phyloP scores from a whole-genome alignment of 1,140 invertebrate genomes.

The Philotrypesis tridentata region DNA sequence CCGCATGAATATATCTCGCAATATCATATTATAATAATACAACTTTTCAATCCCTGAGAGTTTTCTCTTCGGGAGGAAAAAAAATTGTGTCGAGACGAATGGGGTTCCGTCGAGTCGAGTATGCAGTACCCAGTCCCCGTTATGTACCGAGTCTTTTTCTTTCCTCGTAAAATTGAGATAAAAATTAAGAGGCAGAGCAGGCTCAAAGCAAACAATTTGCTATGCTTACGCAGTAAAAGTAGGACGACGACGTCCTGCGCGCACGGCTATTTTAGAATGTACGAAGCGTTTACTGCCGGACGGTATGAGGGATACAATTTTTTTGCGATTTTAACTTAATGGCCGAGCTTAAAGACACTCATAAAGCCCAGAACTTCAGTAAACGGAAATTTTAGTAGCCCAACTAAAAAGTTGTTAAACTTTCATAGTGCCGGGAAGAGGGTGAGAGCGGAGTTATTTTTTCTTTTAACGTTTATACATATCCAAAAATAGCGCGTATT shows the following conservation, averaged over 20 bases:
- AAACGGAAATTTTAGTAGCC: conserved; percentile 35
- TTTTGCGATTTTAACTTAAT: conserved; percentile 37
- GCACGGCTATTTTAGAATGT: conserved; percentile 8
- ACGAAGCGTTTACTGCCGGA: conserved; percentile 23
- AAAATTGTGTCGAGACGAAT: too few species aligned
- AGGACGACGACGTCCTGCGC: not conserved
- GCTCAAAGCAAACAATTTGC: conserved; percentile 6
- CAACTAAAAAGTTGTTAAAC: conserved; percentile 14
- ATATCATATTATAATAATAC: too few species aligned
- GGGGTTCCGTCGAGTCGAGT: too few species aligned
- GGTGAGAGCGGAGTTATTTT: too few species aligned
- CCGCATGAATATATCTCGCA: too few species aligned
- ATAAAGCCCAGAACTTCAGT: conserved; percentile 28
- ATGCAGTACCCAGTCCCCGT: too few species aligned
- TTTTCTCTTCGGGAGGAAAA: too few species aligned
- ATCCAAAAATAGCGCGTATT: too few species aligned
- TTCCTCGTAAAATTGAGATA: not conserved
- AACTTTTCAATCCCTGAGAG: not conserved
- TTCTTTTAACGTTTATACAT: conserved; percentile 10
- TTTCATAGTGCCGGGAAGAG: not conserved
- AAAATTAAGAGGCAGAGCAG: not conserved
- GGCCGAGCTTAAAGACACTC: conserved; percentile 28
- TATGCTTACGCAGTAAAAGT: not conserved
- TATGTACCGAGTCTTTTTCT: not conserved
- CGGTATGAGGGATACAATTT: not conserved